phyloP scores from a whole-genome alignment of 2,797 vertebrate genomes.

The Lepilemur ruficaudatus region DNA sequence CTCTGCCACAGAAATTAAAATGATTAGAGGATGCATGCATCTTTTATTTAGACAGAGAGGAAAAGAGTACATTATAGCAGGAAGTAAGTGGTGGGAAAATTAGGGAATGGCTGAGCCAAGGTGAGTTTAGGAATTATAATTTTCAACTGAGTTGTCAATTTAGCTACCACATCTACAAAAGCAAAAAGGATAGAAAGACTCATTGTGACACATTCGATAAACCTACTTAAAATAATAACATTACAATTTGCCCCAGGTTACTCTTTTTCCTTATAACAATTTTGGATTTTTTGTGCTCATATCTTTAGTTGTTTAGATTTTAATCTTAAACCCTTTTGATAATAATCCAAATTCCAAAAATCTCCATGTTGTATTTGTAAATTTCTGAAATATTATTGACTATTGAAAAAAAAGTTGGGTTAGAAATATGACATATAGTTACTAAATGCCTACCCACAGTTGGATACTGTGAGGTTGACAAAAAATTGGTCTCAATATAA shows the following conservation, averaged over 20 bases:
- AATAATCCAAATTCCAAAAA: not conserved
- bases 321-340: constrained; percentile 52
- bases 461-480: not conserved
- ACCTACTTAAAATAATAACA: constrained; percentile 1
- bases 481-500: not conserved
- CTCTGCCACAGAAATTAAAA: not conserved
- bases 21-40: not conserved
- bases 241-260: not conserved
- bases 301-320: constrained; percentile 44
- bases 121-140: not conserved
- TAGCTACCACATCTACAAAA: constrained; percentile 6
- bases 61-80: not conserved
- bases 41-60: not conserved
- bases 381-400: not conserved
- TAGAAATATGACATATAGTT: not conserved
- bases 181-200: constrained; percentile 11
- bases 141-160: constrained; percentile 49
- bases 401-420: not conserved
- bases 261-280: constrained; percentile 26
- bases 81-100: not conserved
- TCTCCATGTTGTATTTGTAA: not conserved
- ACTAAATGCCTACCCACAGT: not conserved
- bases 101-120: not conserved
- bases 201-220: constrained; percentile 32
- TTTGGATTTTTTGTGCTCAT: not conserved